Evolutionary conservation across 2,113 vertebrate genomes (phyloP).

Genomic region (Sander vitreus): DNA sequence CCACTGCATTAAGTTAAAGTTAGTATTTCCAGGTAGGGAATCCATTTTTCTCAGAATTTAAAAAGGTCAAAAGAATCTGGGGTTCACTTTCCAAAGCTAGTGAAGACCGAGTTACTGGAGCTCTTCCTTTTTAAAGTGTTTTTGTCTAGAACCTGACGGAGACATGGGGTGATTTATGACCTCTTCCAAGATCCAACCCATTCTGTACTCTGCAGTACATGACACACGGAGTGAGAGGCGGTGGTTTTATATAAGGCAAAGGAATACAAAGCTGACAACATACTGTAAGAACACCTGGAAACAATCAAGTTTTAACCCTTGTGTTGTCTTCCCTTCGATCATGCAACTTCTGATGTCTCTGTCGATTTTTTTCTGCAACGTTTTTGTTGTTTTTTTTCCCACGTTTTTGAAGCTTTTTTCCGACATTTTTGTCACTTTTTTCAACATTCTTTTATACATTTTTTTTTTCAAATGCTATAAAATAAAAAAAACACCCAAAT

Average conservation of each 20-base stretch:
- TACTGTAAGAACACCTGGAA: conserved; percentile 1
- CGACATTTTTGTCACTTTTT: too few relatives aligned
- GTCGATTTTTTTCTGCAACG: too few relatives aligned
- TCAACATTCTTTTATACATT: too few relatives aligned
- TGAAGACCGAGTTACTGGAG: conserved; percentile 15
- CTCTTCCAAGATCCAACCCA: conserved; percentile 38
- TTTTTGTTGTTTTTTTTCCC: too few relatives aligned
- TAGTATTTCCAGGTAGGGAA: conserved; percentile 29
- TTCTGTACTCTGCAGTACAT: conserved; percentile 25
- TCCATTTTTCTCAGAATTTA: conserved; percentile 47
- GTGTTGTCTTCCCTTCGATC: too few relatives aligned
- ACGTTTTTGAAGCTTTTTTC: too few relatives aligned
- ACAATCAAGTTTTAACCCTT: neutral
- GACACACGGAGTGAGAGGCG: conserved; percentile 12
- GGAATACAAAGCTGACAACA: conserved; percentile 29
- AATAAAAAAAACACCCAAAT: too few relatives aligned
- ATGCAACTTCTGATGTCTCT: too few relatives aligned
- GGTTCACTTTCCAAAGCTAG: conserved; percentile 35
- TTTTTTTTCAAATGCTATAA: too few relatives aligned
- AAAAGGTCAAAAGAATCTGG: conserved; percentile 16
- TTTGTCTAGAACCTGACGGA: conserved; percentile 47
- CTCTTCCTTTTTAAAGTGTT: conserved; percentile 35
- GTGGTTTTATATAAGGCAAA: conserved; percentile 31
- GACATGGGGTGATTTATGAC: conserved; percentile 42
- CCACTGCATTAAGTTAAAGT: conserved; percentile 30